Percentiles rank a stretch among this genome's conserved stretches.
Evolutionary conservation across 53 echinoderm and acorn worm genomes (phyloP).

Genomic region (Temnopleurus reevesii): DNA sequence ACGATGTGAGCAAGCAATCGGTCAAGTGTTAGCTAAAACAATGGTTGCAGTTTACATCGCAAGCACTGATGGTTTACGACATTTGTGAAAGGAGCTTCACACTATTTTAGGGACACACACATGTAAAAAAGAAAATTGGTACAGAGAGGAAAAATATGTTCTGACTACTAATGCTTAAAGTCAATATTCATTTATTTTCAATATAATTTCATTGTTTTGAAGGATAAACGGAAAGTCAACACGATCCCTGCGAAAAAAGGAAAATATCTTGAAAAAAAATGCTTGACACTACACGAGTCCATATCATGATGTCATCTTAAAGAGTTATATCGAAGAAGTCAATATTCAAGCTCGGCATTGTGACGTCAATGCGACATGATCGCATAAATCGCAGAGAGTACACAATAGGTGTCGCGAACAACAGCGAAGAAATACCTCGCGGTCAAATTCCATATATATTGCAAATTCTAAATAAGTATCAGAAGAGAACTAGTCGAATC

Average conservation of each 20-base stretch:
- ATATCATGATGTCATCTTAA: neutral
- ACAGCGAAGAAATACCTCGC: neutral
- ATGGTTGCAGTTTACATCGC: too few relatives aligned
- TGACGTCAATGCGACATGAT: neutral
- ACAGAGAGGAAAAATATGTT: too few relatives aligned
- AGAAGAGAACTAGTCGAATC: neutral
- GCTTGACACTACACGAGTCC: neutral
- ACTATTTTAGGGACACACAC: neutral
- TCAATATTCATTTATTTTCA: too few relatives aligned
- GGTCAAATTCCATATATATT: slow-evolving; percentile 7
- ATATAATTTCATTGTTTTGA: too few relatives aligned
- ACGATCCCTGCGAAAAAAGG: neutral
- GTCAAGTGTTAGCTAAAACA: too few relatives aligned
- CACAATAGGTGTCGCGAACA: slow-evolving; percentile 5
- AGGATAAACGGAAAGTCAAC: neutral
- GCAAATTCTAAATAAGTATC: neutral
- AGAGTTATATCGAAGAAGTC: neutral
- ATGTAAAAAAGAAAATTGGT: neutral
- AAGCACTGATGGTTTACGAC: too few relatives aligned
- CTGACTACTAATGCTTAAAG: too few relatives aligned
- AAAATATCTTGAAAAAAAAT: neutral
- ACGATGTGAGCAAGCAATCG: too few relatives aligned
- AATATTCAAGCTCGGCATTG: neutral
- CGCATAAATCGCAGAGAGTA: neutral
- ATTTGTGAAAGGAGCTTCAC: too few relatives aligned